Evolutionary conservation across 2,113 vertebrate genomes (phyloP).

Genomic region (Zosterops lateralis): DNA sequence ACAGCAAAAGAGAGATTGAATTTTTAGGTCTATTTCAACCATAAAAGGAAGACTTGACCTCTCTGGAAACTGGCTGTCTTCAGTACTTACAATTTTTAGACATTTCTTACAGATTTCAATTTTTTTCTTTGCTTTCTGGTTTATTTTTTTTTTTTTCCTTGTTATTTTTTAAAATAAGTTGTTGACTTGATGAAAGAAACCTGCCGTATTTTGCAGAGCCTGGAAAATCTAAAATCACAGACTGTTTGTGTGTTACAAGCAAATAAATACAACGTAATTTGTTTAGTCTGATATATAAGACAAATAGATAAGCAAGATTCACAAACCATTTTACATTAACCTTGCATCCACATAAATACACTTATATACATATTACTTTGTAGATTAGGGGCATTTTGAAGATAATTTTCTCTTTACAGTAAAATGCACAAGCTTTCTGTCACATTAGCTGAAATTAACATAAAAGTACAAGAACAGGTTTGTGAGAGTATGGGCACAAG

Average conservation of each 20-base stretch:
- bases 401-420: not conserved
- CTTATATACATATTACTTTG: not conserved
- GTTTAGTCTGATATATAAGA: not conserved
- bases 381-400: not conserved
- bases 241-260: not conserved
- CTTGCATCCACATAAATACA: not conserved
- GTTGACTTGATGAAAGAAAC: not conserved
- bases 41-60: not conserved
- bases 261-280: not conserved
- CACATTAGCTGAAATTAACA: not conserved
- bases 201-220: not conserved
- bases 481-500: not conserved
- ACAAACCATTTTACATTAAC: not conserved
- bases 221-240: not conserved
- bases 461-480: not conserved
- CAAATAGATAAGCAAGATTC: not conserved
- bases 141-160: too few species aligned
- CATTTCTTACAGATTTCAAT: not conserved
- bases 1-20: not conserved
- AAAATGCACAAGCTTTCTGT: not conserved
- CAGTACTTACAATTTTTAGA: not conserved
- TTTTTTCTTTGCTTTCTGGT: not conserved
- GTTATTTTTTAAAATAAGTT: not conserved
- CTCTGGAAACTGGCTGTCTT: not conserved
- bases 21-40: not conserved